Evolutionary conservation across 2,888 invertebrate species (phyloP), one percentile per base, ranked within the genome.

Genomic region (Ferrisia virgata): DNA sequence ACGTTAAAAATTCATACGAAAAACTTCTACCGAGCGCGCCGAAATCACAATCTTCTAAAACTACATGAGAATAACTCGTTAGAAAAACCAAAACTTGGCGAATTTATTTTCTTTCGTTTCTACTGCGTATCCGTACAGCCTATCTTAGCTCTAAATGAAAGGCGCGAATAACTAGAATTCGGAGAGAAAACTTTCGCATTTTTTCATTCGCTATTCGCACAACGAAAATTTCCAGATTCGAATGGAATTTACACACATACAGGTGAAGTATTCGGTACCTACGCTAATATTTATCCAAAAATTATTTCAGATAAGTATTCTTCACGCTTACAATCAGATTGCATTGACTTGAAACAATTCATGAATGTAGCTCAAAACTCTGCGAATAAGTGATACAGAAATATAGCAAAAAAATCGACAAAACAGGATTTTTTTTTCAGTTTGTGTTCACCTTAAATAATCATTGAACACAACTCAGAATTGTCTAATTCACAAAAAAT

Each of bases 1-100:
- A 76, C 72, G 72, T 76, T 76, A 28, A 36, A 76, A 76, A 76
- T 76, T 76, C 72, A 76, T 76, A 76, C 72, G 72, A 36, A 76
- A 76, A 76, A 76, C n/a, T 76, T 76, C 15, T 18, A 28, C 22
- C 69, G 13, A 18, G 69, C 69, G n/a, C 31, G 13, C 18, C 36
- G 53, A 36, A 76, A 76, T 76, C 36, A 76, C 33, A 76, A 76
- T 76, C 28, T 18, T n/a, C n/a, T n/a, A n/a, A 18, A 36, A 76
- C 72, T 36, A 33, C 72, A 76, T n/a, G 18, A 36, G 28, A 36
- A 76, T 76, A 76, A 76, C 72, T 76, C 72, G 72, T 76, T 76
- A 76, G n/a, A 36, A 76, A 36, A 76, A 36, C 72, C 15, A 76
- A 76, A 76, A 76, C 72, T 76, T 76, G 36, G 33, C 36, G 72